These are phyloP conservation scores for Dromas ardeola DNA, from an alignment of 2,113 vertebrate genomes.

Conservation along the genomic window DNA sequence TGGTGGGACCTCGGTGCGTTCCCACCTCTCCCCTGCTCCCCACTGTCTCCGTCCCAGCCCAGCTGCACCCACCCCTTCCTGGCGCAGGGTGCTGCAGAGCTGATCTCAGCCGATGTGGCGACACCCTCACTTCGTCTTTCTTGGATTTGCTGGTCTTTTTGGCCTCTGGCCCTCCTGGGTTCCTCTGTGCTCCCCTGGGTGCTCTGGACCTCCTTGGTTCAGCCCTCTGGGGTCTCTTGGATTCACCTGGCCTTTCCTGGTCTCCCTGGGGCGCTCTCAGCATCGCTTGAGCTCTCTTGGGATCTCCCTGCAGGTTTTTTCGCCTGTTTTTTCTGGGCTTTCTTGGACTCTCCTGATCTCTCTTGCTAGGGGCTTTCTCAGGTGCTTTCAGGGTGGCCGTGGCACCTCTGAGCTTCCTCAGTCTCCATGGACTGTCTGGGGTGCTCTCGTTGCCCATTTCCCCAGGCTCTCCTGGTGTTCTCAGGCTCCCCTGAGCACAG, in stretches of 20 bases:
- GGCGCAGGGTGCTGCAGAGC: not conserved
- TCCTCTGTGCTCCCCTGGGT: not conserved
- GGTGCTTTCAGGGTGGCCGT: not conserved
- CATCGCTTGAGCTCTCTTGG: no score
- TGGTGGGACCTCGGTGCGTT: fast-evolving
- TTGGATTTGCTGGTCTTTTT: fast-evolving
- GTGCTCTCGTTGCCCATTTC: not conserved
- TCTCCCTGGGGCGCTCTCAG: not conserved
- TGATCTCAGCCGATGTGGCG: no score
- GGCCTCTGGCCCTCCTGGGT: not conserved
- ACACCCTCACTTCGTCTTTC: no score
- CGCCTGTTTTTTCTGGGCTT: not conserved
- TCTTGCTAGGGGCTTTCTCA: not conserved
- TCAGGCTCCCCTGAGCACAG: not conserved
- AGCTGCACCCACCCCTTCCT: not conserved
- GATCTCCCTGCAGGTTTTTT: not conserved
- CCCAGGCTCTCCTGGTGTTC: not conserved
- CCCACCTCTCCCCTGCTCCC: not conserved
- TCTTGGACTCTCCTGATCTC: not conserved
- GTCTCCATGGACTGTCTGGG: not conserved
- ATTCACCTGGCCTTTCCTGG: not conserved
- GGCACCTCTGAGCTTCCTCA: not conserved
- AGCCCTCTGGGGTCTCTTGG: no score
- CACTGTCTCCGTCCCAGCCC: fast-evolving
- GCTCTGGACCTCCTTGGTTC: not conserved